phyloP scores from a whole-genome alignment of 2,113 vertebrate species.

The Otis tarda region DNA sequence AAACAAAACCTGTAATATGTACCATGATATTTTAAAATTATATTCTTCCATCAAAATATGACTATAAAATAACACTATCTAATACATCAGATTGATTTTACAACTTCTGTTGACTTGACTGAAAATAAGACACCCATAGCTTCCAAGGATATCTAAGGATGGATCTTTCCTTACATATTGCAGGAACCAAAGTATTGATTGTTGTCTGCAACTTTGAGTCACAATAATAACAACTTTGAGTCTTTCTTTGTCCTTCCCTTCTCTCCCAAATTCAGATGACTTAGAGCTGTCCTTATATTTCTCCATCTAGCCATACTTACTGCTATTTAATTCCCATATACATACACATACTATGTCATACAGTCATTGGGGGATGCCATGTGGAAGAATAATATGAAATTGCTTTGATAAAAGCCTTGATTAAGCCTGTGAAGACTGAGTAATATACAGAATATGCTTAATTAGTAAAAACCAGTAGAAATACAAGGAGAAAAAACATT shows the following conservation, averaged over 20 bases:
- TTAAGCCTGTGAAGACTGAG: not conserved
- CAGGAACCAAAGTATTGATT: not conserved
- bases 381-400: not conserved
- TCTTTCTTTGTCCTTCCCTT: not conserved
- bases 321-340: not conserved
- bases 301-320: not conserved
- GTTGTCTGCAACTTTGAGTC: not conserved
- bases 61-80: not conserved
- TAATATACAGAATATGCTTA: not conserved
- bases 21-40: not conserved
- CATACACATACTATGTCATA: not conserved
- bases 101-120: not conserved
- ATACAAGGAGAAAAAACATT: not conserved
- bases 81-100: not conserved
- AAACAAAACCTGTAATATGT: not conserved
- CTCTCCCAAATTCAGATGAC: not conserved
- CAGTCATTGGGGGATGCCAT: not conserved
- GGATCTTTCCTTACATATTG: not conserved
- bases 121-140: not conserved
- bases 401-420: not conserved
- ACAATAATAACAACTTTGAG: not conserved
- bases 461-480: not conserved
- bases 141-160: not conserved
- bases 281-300: not conserved
- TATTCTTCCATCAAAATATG: not conserved